Percentiles rank a stretch among this genome's conserved stretches.
Conservation (phyloP, 1,140 invertebrate genomes). For the Hermetia illucens region DNA sequence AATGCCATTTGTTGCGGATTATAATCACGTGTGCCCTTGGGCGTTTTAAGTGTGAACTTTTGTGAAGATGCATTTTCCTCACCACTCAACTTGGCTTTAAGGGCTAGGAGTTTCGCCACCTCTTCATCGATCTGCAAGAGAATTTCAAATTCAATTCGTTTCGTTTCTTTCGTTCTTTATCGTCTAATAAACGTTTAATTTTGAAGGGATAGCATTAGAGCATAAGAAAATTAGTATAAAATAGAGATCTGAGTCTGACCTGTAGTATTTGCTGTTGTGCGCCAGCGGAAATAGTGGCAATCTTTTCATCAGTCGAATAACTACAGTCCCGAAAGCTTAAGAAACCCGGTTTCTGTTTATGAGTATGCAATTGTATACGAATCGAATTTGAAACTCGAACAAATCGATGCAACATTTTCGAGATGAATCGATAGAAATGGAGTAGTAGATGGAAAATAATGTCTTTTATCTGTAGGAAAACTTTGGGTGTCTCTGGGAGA, state of each 20-base stretch:
- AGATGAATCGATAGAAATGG: too few species aligned
- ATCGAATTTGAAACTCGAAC: conserved; percentile 6
- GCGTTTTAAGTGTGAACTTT: conserved; percentile 79
- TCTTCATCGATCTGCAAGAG: conserved; percentile 58
- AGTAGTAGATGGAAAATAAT: too few species aligned
- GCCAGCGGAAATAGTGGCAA: too few species aligned
- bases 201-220: background rate
- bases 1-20: conserved; percentile 89
- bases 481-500: too few species aligned
- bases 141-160: background rate
- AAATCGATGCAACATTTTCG: conserved; percentile 29
- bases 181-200: background rate
- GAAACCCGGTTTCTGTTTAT: too few species aligned
- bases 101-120: conserved; percentile 60
- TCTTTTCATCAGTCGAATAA: too few species aligned
- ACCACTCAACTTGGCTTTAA: conserved; percentile 56
- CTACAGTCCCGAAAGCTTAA: too few species aligned
- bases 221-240: too few species aligned
- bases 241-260: too few species aligned
- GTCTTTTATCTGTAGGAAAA: too few species aligned
- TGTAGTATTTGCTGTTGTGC: too few species aligned
- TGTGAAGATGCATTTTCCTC: conserved; percentile 39
- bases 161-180: background rate
- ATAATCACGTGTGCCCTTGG: conserved; percentile 95
- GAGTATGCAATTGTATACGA: background rate